Percentiles rank a stretch among this genome's conserved stretches.
Conservation (phyloP, 2,113 vertebrate genomes). For the Channa argus region DNA sequence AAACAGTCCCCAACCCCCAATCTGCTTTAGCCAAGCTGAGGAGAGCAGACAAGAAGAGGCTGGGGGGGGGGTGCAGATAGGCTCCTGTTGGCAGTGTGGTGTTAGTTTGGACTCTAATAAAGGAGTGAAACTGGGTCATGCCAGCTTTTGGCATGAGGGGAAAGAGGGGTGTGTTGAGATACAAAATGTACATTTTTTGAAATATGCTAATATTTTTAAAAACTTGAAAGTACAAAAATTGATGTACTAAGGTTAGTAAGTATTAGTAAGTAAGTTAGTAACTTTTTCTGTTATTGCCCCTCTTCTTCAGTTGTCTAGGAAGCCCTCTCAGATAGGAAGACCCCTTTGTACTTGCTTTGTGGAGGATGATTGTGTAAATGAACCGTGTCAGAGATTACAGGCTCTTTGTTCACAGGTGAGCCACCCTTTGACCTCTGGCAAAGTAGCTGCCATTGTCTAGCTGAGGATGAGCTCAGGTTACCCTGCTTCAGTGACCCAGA, state of each 20-base stretch:
- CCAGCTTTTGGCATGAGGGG: constrained; percentile 46
- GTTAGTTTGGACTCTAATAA: constrained; percentile 79
- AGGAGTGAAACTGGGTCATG: constrained; percentile 67
- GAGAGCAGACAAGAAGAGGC: constrained; percentile 64
- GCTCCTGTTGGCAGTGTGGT: constrained; percentile 82
- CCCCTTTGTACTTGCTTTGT: constrained; percentile 70
- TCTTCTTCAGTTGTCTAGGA: constrained; percentile 55
- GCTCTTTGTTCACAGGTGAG: constrained; percentile 82
- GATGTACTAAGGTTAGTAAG: too few relatives aligned
- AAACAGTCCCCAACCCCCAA: constrained; percentile 84
- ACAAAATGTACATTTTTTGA: too few relatives aligned
- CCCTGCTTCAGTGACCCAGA: constrained; percentile 78
- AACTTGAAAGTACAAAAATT: too few relatives aligned
- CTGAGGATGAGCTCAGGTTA: constrained; percentile 81
- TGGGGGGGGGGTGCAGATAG: constrained; percentile 60
- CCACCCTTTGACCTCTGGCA: constrained; percentile 76
- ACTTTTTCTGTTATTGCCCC: constrained; percentile 41
- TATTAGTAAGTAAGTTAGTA: too few relatives aligned
- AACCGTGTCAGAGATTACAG: constrained; percentile 79
- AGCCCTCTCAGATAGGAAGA: constrained; percentile 49
- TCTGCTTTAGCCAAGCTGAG: constrained; percentile 76
- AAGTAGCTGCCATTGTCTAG: constrained; percentile 72
- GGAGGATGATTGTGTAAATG: constrained; percentile 75
- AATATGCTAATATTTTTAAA: too few relatives aligned
- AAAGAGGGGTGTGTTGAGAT: constrained; percentile 23